These are phyloP conservation scores for Pachycephus smyrnensis DNA, from an alignment of 2,888 invertebrate genomes.

Conservation along the genomic window DNA sequence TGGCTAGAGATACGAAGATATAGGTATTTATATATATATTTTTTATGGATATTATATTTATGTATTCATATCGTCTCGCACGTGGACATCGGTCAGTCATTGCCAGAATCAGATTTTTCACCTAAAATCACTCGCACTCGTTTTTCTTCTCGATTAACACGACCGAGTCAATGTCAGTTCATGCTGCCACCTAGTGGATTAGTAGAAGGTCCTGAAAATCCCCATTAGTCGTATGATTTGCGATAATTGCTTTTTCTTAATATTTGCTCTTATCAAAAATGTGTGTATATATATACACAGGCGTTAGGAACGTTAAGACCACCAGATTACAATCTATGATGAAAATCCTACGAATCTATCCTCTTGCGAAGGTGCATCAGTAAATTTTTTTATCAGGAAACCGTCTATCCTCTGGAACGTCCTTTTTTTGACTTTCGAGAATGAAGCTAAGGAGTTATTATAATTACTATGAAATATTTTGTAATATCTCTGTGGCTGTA, in stretches of 20 bases:
- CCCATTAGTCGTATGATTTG: constrained; percentile 55
- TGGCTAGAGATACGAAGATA: constrained; percentile 29
- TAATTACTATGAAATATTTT: neutral
- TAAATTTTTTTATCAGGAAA: neutral
- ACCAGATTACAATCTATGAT: neutral
- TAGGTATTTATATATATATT: neutral
- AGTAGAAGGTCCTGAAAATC: constrained; percentile 59
- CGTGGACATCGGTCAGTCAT: neutral
- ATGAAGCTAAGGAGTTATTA: neutral
- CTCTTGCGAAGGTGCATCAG: neutral
- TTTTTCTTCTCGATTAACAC: constrained; percentile 43
- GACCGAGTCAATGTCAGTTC: constrained; percentile 51
- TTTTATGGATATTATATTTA: neutral
- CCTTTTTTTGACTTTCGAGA: neutral
- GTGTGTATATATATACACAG: constrained; percentile 4
- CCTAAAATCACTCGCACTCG: constrained; percentile 25
- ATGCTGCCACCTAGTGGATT: constrained; percentile 54
- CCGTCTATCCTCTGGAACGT: neutral
- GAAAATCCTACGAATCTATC: neutral
- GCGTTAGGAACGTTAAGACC: neutral
- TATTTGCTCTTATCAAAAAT: neutral
- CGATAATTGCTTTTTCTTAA: constrained; percentile 5
- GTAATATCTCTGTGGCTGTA: neutral
- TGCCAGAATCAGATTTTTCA: constrained; percentile 25
- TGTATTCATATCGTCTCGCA: neutral